Conservation (phyloP, 2,113 vertebrate genomes). For the Onychostoma macrolepis region DNA sequence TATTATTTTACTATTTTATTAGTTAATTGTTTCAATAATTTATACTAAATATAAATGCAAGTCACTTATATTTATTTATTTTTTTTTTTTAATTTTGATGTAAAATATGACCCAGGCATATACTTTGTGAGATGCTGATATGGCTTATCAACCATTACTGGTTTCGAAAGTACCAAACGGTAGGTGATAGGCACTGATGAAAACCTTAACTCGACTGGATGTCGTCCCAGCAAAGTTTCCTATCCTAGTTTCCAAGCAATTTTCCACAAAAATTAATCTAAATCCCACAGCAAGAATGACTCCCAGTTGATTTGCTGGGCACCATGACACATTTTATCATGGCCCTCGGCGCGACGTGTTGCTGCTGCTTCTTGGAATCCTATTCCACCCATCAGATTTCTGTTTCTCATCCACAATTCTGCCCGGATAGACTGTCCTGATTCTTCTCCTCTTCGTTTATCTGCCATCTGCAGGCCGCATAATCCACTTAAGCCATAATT, state of each 20-base stretch:
- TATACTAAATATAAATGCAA: no score
- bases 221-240: not conserved
- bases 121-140: not conserved
- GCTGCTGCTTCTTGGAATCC: slow-evolving; percentile 20
- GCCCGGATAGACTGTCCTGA: slow-evolving; percentile 55
- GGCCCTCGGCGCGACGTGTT: slow-evolving; percentile 44
- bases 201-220: not conserved
- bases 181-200: not conserved
- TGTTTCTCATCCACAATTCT: slow-evolving; percentile 52
- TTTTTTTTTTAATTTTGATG: not conserved
- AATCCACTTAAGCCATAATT: slow-evolving; percentile 63
- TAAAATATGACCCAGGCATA: not conserved
- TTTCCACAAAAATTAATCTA: slow-evolving; percentile 3
- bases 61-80: not conserved
- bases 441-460: slow-evolving; percentile 49
- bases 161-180: not conserved
- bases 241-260: not conserved
- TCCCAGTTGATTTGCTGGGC: slow-evolving; percentile 55
- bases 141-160: no score
- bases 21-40: not conserved
- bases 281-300: slow-evolving; percentile 33
- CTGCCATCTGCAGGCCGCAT: slow-evolving; percentile 61
- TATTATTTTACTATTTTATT: not conserved
- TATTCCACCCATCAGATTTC: slow-evolving; percentile 51
- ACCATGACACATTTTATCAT: slow-evolving; percentile 48